Conservation (phyloP, 2,113 vertebrate species). For the Lagopus muta region DNA sequence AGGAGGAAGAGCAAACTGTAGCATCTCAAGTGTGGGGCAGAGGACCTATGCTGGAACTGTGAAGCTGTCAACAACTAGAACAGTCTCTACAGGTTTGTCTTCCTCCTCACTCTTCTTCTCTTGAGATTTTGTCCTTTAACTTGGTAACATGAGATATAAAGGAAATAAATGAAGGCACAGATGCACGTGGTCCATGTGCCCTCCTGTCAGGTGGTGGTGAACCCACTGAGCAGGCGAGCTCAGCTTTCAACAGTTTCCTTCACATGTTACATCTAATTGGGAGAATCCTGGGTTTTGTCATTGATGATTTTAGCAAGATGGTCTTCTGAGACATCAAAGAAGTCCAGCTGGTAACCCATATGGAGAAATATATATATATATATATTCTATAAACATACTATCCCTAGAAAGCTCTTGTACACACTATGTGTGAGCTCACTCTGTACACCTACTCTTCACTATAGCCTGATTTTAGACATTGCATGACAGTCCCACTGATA, state of each 20-base stretch:
- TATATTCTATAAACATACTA: conserved; percentile 57
- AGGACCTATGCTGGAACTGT: background rate
- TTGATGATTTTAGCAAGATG: conserved; percentile 50
- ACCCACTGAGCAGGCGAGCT: background rate
- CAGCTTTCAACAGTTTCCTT: background rate
- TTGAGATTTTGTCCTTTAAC: background rate
- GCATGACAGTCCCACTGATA: conserved; percentile 12
- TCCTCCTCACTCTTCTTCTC: background rate
- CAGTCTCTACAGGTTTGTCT: background rate
- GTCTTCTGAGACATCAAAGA: conserved; percentile 24
- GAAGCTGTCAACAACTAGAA: background rate
- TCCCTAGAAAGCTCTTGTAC: conserved; percentile 30
- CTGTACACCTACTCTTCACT: conserved; percentile 35
- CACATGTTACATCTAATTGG: conserved; percentile 32
- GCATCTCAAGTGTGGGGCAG: background rate
- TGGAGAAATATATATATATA: conserved; percentile 55
- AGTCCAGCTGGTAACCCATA: conserved; percentile 67
- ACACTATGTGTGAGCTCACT: conserved; percentile 19
- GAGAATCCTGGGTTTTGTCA: background rate
- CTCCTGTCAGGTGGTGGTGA: background rate
- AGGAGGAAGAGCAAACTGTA: background rate
- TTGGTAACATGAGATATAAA: background rate
- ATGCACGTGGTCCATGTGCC: background rate
- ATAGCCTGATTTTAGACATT: conserved; percentile 37
- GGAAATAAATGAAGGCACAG: background rate